Percentiles rank a stretch among this genome's conserved stretches.
phyloP scores from a whole-genome alignment of 2,797 vertebrate genomes.

The Nothura maculosa region DNA sequence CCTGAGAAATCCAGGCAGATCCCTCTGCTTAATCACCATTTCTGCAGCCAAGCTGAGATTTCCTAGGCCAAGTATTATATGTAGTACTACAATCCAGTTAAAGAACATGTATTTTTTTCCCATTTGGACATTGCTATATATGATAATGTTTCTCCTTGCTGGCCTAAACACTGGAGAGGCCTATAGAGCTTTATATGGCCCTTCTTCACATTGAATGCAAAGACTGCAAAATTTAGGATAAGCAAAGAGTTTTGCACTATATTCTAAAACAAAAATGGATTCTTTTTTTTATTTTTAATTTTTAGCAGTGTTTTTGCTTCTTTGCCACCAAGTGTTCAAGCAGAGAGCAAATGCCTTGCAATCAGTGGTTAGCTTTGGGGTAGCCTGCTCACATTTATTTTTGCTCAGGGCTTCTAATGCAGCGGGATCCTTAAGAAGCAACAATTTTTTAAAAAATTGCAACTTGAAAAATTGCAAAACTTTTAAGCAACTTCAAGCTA shows the following conservation, averaged over 20 bases:
- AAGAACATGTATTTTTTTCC: background rate
- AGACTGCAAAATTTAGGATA: accelerated
- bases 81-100: background rate
- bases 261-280: too few species aligned
- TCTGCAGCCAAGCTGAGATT: background rate
- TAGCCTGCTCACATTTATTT: accelerated
- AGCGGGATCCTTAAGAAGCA: background rate
- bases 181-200: accelerated
- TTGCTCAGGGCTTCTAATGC: background rate
- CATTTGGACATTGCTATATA: background rate
- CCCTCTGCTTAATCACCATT: background rate
- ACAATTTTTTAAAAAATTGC: background rate
- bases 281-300: too few species aligned
- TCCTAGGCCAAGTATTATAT: background rate
- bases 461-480: too few species aligned
- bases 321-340: background rate
- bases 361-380: background rate
- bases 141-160: accelerated
- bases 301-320: too few species aligned
- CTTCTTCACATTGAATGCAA: background rate
- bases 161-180: background rate
- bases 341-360: background rate
- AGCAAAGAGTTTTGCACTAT: background rate
- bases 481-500: background rate
- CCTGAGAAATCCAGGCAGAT: background rate